These are phyloP conservation scores for Papilio dardanus DNA, from an alignment of 1,140 invertebrate genomes.

Conservation along the genomic window DNA sequence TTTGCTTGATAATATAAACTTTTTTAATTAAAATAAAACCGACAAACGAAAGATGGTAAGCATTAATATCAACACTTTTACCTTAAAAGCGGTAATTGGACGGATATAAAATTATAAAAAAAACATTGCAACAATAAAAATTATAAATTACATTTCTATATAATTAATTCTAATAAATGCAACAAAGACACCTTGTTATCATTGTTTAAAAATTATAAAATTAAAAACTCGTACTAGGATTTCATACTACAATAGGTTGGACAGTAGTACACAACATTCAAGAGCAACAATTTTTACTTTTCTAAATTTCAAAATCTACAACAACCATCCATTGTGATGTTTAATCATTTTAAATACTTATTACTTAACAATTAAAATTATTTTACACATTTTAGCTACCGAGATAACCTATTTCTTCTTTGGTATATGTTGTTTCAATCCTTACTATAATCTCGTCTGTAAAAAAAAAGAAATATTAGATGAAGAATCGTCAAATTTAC, in stretches of 20 bases:
- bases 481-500: neutral
- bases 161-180: conserved; percentile 22
- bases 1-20: neutral
- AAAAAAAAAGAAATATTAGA: conserved; percentile 41
- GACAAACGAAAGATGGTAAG: neutral
- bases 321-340: too few species aligned
- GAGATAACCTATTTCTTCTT: conserved; percentile 20
- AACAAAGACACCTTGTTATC: conserved; percentile 10
- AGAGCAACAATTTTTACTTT: too few species aligned
- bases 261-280: neutral
- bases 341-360: neutral
- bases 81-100: conserved; percentile 3
- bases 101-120: neutral
- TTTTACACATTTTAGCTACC: neutral
- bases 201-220: neutral
- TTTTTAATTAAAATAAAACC: too few species aligned
- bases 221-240: neutral
- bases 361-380: neutral
- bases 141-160: neutral
- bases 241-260: neutral
- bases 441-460: conserved; percentile 51
- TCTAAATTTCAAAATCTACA: too few species aligned
- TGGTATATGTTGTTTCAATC: neutral
- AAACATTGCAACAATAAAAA: neutral
- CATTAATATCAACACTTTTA: too few species aligned